These are phyloP conservation scores for Hippocampus abdominalis DNA, from an alignment of 2,113 vertebrate species.

Conservation along the genomic window DNA sequence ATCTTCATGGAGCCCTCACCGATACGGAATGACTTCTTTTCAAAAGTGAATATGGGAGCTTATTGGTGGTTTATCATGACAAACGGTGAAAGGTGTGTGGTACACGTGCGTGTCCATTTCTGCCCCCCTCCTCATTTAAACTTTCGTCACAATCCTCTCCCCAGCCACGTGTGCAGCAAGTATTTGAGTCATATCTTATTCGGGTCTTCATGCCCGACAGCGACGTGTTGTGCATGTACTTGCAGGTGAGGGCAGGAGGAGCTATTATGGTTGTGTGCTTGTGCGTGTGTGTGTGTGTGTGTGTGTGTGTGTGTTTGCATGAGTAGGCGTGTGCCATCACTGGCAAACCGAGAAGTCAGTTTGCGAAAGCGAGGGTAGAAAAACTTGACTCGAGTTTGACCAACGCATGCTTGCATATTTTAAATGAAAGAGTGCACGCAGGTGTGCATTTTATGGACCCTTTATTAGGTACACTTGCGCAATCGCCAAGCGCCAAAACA, in stretches of 20 bases:
- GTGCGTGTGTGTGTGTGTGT: constrained; percentile 9
- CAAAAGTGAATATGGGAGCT: background rate
- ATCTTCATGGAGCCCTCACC: constrained; percentile 1
- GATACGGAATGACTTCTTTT: constrained; percentile 23
- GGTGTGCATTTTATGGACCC: background rate
- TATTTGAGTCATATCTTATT: constrained; percentile 1
- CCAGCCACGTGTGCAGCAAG: constrained; percentile 13
- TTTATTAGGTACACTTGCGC: background rate
- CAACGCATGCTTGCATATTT: background rate
- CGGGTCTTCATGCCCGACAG: constrained; percentile 13
- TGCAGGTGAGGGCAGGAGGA: constrained; percentile 38
- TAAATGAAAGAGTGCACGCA: background rate
- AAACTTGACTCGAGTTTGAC: background rate
- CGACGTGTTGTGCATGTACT: constrained; percentile 29
- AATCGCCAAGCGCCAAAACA: too few species aligned
- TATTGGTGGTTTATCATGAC: background rate
- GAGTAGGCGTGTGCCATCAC: constrained; percentile 21
- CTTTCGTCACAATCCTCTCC: constrained; percentile 30
- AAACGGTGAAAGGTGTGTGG: constrained; percentile 7
- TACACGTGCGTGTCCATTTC: background rate
- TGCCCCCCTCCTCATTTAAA: constrained; percentile 16
- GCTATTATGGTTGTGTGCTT: constrained; percentile 1
- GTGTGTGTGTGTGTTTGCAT: constrained; percentile 3
- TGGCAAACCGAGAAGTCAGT: constrained; percentile 28
- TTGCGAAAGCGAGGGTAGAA: constrained; percentile 25